Evolutionary conservation across 1,140 invertebrate genomes (phyloP), one percentile per base, ranked within the genome.

Genomic region (Acromyrmex echinatior): DNA sequence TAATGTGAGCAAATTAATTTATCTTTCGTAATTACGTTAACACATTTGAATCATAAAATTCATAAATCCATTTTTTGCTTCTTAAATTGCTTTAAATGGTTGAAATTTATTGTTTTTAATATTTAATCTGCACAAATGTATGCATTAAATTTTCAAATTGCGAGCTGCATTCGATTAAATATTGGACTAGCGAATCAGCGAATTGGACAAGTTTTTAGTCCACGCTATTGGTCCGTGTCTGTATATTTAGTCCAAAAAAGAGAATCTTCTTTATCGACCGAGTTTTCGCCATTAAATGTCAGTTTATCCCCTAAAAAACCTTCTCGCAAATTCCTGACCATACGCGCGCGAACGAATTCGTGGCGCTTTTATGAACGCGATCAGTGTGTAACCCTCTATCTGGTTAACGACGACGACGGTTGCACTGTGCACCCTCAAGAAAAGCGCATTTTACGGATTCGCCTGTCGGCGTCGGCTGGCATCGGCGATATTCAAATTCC

Each of bases 301-400:
- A 51, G 31, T 77, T 62, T 21, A 78, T 74, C 21, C 31, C 2
- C 73, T 77, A 88, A 89, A 85, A 65, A 81, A 65, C 31, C 14
- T 58, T 66, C 16, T 53, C 58, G 14, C 18, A n/a, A n/a, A 45
- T 51, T 74, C 14, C n/a, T 28, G 68, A 79, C 16, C 56, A 31
- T 74, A 49, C n/a, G 35, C 31, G 2, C 39, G 49, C 68, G 49
- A 68, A 80, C 65, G 39, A 85, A 88, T 87, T 49, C 28, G 73
- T 87, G 63, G n/a, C 49, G 63, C 56, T 85, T 92, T 90, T 82
- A 28, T 35, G 88, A 90, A 91, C 88, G 14, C 86, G 35, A 31
- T 18, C 49, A 45, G 35, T 66, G 53, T 86, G 45, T 70, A 86
- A 80, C 56, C 82, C 76, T 74, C 56, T 60, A 18, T 21, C 21